Evolutionary conservation across 2,888 invertebrate genomes (phyloP), one percentile per base, ranked within the genome.

Genomic region (Orthosia gracilis): DNA sequence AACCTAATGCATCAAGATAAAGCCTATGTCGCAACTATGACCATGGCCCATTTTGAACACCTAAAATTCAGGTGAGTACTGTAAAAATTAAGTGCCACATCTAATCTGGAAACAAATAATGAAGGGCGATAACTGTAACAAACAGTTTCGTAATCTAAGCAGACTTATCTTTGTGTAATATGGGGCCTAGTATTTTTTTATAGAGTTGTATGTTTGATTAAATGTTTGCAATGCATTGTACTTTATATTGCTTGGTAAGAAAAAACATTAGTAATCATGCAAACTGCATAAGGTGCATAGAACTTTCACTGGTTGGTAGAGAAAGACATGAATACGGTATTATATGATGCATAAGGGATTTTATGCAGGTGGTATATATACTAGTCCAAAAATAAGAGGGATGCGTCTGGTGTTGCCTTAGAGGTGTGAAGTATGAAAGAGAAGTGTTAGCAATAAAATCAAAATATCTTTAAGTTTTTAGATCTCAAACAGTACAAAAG

Each of bases 31-130:
- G 78, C 18, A 82, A 85, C 89, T 85, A 87, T 90, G 92, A 80
- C 96, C 96, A 88, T 95, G 96, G 93, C 94, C 94, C 82, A 87
- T 89, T 91, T 94, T 78, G 50, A 77, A 78, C 69, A 68, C 80
- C 66, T 69, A 87, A 90, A 90, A 90, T 83, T 84, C 83, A 73
- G 68, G 77, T 77, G 50, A 54, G 31, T 80, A 77, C 68, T 79
- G 78, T 82, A 94, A 94, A 94, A 94, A 92, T 90, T 89, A 89
- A 89, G 85, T 91, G 90, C 89, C 85, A 86, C 88, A 90, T 92
- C 91, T 95, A 92, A 96, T 96, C 96, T 91, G 3, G 88, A 88
- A 90, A 88, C 92, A 96, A 96, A 96, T 95, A 95, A 84, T 83
- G 82, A 88, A 93, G 92, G 94, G 94, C 76, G 95, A 96, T 96